A percentile compares a stretch with the other conserved stretches of the same genome.
These are phyloP conservation scores for Synanthedon andrenaeformis DNA, from an alignment of 2,888 invertebrate species.

Conservation along the genomic window DNA sequence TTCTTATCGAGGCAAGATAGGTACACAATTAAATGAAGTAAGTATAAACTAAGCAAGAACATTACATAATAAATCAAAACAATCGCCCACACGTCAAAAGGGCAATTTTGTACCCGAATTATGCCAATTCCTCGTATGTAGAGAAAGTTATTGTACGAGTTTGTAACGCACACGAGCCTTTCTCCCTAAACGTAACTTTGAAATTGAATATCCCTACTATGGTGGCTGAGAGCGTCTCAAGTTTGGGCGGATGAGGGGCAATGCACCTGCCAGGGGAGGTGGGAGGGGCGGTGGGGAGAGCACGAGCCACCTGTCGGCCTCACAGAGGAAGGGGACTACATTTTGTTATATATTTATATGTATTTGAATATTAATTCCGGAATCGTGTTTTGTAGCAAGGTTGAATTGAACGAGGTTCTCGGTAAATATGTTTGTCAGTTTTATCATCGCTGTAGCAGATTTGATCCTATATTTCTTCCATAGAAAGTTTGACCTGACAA, in stretches of 20 bases:
- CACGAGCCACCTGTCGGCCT: slow-evolving; percentile 32
- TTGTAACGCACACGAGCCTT: background rate
- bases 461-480: too few relatives aligned
- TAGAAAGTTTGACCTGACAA: too few relatives aligned
- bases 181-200: background rate
- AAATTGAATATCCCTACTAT: background rate
- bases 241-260: background rate
- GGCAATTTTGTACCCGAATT: too few relatives aligned
- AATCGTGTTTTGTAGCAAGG: background rate
- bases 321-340: slow-evolving; percentile 13
- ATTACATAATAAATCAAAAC: too few relatives aligned
- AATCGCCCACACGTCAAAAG: too few relatives aligned
- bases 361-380: background rate
- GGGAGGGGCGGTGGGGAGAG: background rate
- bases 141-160: too few relatives aligned
- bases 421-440: background rate
- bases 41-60: too few relatives aligned
- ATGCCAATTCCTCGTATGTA: too few relatives aligned
- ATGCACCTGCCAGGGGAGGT: slow-evolving; percentile 6
- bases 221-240: background rate
- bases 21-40: too few relatives aligned
- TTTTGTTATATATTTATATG: slow-evolving; percentile 5
- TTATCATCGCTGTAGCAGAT: too few relatives aligned
- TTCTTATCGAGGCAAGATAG: too few relatives aligned
- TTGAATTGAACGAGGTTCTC: background rate